phyloP scores from a whole-genome alignment of 37 sponge, comb jelly and placozoan genomes.

The Crambe crambe region DNA sequence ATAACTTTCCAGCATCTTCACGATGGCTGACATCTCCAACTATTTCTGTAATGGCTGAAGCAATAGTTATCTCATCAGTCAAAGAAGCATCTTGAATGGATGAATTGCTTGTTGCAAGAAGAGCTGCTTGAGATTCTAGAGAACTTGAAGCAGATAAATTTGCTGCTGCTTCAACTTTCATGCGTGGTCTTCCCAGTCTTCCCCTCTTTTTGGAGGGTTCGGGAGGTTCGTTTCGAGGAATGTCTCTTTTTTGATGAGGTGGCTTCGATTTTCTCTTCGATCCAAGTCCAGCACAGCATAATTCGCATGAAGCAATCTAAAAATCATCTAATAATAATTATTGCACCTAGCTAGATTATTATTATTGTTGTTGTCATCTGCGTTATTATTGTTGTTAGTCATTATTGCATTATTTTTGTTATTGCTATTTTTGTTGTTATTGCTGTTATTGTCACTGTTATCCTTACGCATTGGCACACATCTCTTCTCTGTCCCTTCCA shows the following conservation, averaged over 20 bases:
- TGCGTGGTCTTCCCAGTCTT: background rate
- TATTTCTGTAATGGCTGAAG: background rate
- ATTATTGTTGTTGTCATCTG: too few species aligned
- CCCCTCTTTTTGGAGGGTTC: conserved; percentile 5
- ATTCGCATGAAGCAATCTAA: conserved; percentile 38
- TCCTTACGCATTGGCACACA: conserved; percentile 40
- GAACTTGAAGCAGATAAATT: background rate
- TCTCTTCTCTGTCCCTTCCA: conserved; percentile 52
- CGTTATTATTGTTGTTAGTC: too few species aligned
- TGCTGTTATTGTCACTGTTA: too few species aligned
- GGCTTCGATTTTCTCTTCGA: conserved; percentile 23
- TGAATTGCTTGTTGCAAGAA: background rate
- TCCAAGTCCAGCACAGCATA: conserved; percentile 28
- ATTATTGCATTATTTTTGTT: too few species aligned
- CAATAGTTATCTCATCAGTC: background rate
- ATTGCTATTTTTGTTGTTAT: too few species aligned
- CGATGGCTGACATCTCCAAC: background rate
- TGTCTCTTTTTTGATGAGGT: conserved; percentile 18
- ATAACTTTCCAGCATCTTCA: background rate
- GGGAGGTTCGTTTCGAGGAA: conserved; percentile 1
- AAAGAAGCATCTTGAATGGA: background rate
- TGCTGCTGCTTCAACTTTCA: background rate
- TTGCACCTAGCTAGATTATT: background rate
- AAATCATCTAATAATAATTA: background rate
- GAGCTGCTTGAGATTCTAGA: background rate